Evolutionary conservation across 2,888 invertebrate species (phyloP).

Genomic region (Clunio marinus): DNA sequence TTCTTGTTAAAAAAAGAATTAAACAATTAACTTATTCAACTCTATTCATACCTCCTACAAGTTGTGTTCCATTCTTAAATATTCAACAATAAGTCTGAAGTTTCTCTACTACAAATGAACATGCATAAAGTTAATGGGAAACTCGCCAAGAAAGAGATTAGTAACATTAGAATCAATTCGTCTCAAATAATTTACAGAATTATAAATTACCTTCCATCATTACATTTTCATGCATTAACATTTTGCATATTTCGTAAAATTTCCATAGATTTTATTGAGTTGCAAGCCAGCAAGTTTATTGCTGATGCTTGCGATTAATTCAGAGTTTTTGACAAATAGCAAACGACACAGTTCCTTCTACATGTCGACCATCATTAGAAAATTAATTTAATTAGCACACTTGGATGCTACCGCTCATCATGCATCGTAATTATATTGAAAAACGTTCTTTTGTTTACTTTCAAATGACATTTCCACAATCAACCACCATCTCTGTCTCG

Average conservation of each 20-base stretch:
- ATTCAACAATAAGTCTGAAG: no score
- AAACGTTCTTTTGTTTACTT: background rate
- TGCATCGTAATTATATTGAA: background rate
- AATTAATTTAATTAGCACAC: background rate
- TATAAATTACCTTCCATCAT: background rate
- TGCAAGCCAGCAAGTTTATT: background rate
- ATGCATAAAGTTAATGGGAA: no score
- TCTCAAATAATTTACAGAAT: background rate
- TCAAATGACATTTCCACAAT: background rate
- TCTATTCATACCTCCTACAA: no score
- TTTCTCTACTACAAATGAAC: no score
- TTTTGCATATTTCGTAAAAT: background rate
- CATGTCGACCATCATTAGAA: slow-evolving; percentile 10
- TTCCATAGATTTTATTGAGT: no score
- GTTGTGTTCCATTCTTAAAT: no score
- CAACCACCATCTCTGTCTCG: background rate
- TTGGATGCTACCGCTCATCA: background rate
- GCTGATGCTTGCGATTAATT: background rate
- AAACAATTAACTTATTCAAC: no score
- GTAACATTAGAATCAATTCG: background rate
- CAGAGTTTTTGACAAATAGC: background rate
- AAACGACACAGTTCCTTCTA: background rate
- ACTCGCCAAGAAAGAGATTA: background rate
- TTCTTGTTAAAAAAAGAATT: no score
- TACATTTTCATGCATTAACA: background rate